Evolutionary conservation across 1,140 invertebrate species (phyloP), one percentile per base, ranked within the genome.

Genomic region (Elymnias hypermnestra): DNA sequence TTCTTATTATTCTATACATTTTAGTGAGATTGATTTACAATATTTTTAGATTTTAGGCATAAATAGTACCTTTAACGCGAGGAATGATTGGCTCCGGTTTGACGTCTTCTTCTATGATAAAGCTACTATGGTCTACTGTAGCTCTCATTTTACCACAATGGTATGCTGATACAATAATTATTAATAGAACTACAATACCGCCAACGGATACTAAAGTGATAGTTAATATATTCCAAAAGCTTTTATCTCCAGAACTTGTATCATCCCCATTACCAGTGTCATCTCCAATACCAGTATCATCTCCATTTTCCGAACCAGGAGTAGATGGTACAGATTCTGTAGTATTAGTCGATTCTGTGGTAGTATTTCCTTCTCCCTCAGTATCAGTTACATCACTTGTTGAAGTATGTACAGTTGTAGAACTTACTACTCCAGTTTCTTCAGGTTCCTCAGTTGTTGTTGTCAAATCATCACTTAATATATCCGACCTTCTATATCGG

Each of bases 151-250:
- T 64, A 5, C 69, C 69, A 5, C 47, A 52, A 9, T 63, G 45
- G 46, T 70, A 72, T 0, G 61, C 54, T 12, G 54, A 45, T 14
- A 61, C 39, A 1, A 41, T 26, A 13, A 55, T 19, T 14, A 59
- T 6, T n/a, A 28, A 10, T 10, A 65, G 14, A 2, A 28, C 28
- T 4, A 54, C 40, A 2, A 50, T 7, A 6, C 48, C 33, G 5
- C 37, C 56, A 5, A 68, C 52, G 3, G 51, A 36, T 9, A 65
- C 48, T 23, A 70, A 26, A n/a, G 54, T 40, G 18, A 72, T 63
- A 2, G 59, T 67, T 14, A 51, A 57, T 3, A 50, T 23, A 53
- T 56, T 71, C 67, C 67, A 71, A 22, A 61, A 60, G 15, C 5
- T 25, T 22, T 35, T 10, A 13, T 23, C 10, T 17, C 13, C n/a